phyloP scores from a whole-genome alignment of 2,113 vertebrate genomes.

The Daphoenositta chrysoptera region DNA sequence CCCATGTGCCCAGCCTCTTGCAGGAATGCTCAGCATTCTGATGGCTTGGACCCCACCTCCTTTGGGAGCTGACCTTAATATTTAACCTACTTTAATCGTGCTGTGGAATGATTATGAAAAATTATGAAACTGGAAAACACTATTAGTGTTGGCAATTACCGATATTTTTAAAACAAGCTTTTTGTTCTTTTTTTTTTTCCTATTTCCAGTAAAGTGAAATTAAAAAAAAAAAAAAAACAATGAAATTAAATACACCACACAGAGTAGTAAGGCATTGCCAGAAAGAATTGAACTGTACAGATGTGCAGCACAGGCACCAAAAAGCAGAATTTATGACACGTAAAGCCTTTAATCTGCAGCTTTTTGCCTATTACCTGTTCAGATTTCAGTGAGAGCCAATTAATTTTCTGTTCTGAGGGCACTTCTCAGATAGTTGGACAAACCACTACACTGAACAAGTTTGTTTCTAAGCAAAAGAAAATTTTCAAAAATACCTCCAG shows the following conservation, averaged over 20 bases:
- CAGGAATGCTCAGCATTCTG: conserved; percentile 20
- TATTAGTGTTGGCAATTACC: neutral
- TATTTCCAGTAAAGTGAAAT: conserved; percentile 45
- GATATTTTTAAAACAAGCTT: conserved; percentile 5
- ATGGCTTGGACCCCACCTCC: neutral
- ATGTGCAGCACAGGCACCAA: neutral
- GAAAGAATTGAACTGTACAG: neutral
- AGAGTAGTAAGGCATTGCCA: neutral
- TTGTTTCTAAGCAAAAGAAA: neutral
- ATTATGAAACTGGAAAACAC: neutral
- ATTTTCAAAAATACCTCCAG: neutral
- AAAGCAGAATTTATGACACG: neutral
- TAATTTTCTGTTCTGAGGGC: conserved; percentile 33
- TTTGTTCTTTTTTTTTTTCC: neutral
- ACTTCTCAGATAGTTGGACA: neutral
- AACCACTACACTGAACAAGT: conserved; percentile 35
- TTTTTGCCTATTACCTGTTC: conserved; percentile 17
- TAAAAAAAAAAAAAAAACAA: no score
- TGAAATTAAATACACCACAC: conserved; percentile 1
- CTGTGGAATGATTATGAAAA: conserved; percentile 1
- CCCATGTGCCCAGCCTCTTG: neutral
- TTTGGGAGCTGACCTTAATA: conserved; percentile 10
- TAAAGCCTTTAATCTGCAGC: conserved; percentile 16
- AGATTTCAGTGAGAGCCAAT: conserved; percentile 42
- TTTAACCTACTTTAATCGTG: conserved; percentile 9